Evolutionary conservation across 2,113 vertebrate species (phyloP).

Genomic region (Peromyscus maniculatus): DNA sequence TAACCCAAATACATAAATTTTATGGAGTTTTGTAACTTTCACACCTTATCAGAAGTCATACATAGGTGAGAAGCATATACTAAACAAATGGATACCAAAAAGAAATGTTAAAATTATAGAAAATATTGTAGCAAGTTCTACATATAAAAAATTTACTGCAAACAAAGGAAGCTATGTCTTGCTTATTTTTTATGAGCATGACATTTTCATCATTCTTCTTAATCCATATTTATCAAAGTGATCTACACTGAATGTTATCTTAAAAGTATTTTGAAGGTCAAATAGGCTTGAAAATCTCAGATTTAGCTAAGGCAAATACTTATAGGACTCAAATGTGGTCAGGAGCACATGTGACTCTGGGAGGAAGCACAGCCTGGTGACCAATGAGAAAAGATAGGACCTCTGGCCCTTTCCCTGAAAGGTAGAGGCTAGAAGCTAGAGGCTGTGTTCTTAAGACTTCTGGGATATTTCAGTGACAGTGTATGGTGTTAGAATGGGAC

Average conservation of each 20-base stretch:
- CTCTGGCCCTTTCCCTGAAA: too few relatives aligned
- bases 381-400: background rate
- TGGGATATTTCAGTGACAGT: background rate
- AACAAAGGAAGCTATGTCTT: background rate
- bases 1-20: conserved; percentile 50
- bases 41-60: conserved; percentile 78
- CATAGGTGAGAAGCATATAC: conserved; percentile 63
- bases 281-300: background rate
- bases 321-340: background rate
- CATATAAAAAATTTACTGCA: background rate
- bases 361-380: background rate
- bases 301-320: conserved; percentile 1
- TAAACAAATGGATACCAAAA: conserved; percentile 44
- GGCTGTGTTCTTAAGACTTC: background rate
- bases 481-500: background rate
- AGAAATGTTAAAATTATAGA: conserved; percentile 40
- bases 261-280: background rate
- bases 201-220: background rate
- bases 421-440: too few relatives aligned
- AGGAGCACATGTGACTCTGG: background rate
- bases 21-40: conserved; percentile 78
- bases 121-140: background rate
- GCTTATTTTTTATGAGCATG: conserved; percentile 14
- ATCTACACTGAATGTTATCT: background rate
- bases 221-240: background rate